phyloP scores from a whole-genome alignment of 1,140 invertebrate species.

The Tetranychus urticae region DNA sequence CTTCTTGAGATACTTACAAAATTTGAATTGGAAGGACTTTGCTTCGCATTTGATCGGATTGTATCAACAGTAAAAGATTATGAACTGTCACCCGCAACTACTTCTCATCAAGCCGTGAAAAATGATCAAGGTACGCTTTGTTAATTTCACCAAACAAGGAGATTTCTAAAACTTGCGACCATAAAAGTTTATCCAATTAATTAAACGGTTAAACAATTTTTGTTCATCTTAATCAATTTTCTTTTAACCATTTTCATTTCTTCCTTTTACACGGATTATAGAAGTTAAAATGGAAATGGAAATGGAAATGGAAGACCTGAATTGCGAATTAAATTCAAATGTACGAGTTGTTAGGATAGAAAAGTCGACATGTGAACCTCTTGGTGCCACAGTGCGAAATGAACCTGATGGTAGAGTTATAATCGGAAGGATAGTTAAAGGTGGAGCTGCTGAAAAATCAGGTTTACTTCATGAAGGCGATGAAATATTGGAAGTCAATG shows the following conservation, averaged over 20 bases:
- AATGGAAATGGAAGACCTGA: background rate
- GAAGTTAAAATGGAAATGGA: constrained; percentile 1
- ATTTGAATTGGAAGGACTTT: constrained; percentile 62
- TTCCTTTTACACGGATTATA: background rate
- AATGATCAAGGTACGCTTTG: background rate
- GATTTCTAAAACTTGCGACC: too few species aligned
- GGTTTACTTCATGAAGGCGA: constrained; percentile 80
- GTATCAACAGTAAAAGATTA: background rate
- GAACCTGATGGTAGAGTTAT: constrained; percentile 24
- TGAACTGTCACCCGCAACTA: background rate
- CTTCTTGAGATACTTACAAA: constrained; percentile 35
- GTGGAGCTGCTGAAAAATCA: constrained; percentile 28
- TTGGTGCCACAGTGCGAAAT: constrained; percentile 33
- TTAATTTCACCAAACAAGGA: too few species aligned
- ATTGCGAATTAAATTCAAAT: background rate
- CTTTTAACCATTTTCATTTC: background rate
- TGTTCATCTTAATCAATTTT: background rate
- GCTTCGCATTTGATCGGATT: constrained; percentile 10
- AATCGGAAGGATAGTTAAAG: constrained; percentile 28
- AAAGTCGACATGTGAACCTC: constrained; percentile 46
- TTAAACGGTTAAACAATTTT: background rate
- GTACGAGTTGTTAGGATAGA: constrained; percentile 11
- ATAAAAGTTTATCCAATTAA: too few species aligned
- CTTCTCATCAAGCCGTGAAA: background rate
- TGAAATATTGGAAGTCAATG: constrained; percentile 67